Evolutionary conservation across 2,113 vertebrate genomes (phyloP).

Genomic region (Daphoenositta chrysoptera): DNA sequence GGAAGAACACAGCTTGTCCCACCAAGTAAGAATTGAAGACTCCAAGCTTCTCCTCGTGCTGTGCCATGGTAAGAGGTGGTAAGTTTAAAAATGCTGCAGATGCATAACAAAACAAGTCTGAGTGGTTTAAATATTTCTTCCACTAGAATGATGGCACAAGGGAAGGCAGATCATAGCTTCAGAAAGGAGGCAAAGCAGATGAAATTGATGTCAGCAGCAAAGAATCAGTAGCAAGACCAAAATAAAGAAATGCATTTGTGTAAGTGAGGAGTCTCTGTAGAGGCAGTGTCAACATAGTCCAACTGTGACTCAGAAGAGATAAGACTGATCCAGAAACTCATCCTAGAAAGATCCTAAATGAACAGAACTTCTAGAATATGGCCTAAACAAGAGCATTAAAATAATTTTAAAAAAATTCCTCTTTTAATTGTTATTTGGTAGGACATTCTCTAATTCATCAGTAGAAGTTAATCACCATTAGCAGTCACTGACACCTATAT

Average conservation of each 20-base stretch:
- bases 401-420: not conserved
- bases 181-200: not conserved
- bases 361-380: not conserved
- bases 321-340: not conserved
- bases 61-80: not conserved
- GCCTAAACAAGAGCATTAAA: not conserved
- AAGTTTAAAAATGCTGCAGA: not conserved
- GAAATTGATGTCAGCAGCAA: not conserved
- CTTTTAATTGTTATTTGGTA: not conserved
- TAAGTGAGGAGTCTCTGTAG: not conserved
- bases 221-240: not conserved
- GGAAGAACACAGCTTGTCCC: not conserved
- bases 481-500: not conserved
- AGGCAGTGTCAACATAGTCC: not conserved
- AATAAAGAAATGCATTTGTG: not conserved
- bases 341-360: not conserved
- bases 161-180: not conserved
- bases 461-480: not conserved
- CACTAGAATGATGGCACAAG: not conserved
- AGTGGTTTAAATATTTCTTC: not conserved
- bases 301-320: not conserved
- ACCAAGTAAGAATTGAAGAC: not conserved
- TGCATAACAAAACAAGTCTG: not conserved
- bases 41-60: not conserved
- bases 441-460: not conserved